Evolutionary conservation across 2,888 invertebrate genomes (phyloP).

Genomic region (Metellina segmentata): DNA sequence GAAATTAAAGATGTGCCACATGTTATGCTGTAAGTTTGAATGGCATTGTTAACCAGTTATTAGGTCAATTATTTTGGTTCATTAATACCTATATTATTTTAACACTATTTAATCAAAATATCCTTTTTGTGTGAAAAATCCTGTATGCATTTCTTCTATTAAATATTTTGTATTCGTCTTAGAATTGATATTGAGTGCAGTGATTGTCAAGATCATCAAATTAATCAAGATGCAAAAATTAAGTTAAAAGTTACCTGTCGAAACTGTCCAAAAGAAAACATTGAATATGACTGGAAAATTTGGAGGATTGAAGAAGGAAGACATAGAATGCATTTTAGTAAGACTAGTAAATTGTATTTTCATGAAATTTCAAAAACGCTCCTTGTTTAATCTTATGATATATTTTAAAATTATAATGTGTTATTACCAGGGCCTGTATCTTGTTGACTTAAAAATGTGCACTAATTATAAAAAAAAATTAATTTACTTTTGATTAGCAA

Average conservation of each 20-base stretch:
- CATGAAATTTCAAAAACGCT: neutral
- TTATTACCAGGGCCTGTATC: too few relatives aligned
- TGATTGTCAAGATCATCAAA: slow-evolving; percentile 29
- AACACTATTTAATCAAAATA: too few relatives aligned
- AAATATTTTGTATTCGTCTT: neutral
- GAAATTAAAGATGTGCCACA: slow-evolving; percentile 46
- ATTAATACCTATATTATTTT: neutral
- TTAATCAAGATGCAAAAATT: slow-evolving; percentile 56
- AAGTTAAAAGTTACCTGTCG: slow-evolving; percentile 58
- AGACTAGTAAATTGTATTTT: slow-evolving; percentile 12
- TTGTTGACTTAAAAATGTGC: too few relatives aligned
- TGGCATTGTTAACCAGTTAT: neutral
- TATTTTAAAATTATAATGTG: too few relatives aligned
- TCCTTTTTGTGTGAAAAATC: too few relatives aligned
- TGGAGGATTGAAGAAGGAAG: slow-evolving; percentile 76
- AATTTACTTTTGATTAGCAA: neutral
- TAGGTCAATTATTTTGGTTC: neutral
- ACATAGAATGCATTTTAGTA: slow-evolving; percentile 74
- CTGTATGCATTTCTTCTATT: neutral
- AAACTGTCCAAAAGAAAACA: slow-evolving; percentile 40
- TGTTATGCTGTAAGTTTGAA: slow-evolving; percentile 55
- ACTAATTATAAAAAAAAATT: too few relatives aligned
- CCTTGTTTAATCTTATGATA: too few relatives aligned
- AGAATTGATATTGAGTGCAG: slow-evolving; percentile 56
- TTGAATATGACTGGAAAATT: slow-evolving; percentile 75